These are phyloP conservation scores for Apamea monoglypha DNA, from an alignment of 2,888 invertebrate genomes.

Conservation along the genomic window DNA sequence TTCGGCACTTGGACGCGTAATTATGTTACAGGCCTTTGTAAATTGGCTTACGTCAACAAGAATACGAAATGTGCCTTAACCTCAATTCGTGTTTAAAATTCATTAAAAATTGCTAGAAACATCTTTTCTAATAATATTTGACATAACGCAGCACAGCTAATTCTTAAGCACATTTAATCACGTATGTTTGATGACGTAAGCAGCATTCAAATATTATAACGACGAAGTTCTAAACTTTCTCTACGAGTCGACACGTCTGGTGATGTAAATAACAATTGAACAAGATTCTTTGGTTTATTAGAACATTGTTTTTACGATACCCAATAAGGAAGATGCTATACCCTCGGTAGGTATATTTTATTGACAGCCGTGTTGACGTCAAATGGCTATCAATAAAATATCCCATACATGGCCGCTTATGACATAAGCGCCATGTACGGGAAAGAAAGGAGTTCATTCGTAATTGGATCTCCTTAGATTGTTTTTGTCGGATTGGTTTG, in stretches of 20 bases:
- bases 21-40: slow-evolving; percentile 10
- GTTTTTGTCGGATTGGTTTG: slow-evolving; percentile 27
- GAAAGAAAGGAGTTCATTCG: slow-evolving; percentile 31
- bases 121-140: slow-evolving; percentile 22
- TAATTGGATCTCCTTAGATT: slow-evolving; percentile 25
- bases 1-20: background rate
- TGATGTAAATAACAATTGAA: slow-evolving; percentile 64
- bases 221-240: slow-evolving; percentile 59
- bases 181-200: slow-evolving; percentile 64
- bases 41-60: background rate
- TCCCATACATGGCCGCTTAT: too few relatives aligned
- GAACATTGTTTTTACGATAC: slow-evolving; percentile 50
- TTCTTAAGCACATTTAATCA: slow-evolving; percentile 63
- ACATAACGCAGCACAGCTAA: slow-evolving; percentile 47
- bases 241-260: slow-evolving; percentile 58
- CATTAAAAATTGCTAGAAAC: slow-evolving; percentile 18
- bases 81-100: background rate
- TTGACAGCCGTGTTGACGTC: slow-evolving; percentile 15
- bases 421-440: slow-evolving; percentile 21
- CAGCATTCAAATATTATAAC: slow-evolving; percentile 57
- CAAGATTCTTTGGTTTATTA: slow-evolving; percentile 34
- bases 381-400: too few relatives aligned
- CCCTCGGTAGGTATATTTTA: slow-evolving; percentile 29
- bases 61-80: background rate
- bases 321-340: slow-evolving; percentile 28